phyloP scores from a whole-genome alignment of 2,888 invertebrate genomes.

The Cordylochernes scorpioides region DNA sequence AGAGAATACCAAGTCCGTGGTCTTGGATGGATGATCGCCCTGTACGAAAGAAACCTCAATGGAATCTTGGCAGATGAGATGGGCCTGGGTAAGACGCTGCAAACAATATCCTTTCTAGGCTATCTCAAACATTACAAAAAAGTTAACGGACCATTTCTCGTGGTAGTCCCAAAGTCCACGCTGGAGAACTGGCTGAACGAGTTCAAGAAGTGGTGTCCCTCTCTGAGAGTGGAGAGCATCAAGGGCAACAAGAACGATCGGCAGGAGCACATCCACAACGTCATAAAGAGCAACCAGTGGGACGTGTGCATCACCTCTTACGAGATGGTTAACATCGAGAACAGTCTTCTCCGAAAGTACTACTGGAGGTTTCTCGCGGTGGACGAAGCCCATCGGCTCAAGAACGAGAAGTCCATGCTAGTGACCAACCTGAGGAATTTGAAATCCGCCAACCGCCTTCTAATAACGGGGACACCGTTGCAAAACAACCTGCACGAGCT shows the following conservation, averaged over 20 bases:
- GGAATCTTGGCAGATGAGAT: slow-evolving; percentile 98
- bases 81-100: slow-evolving; percentile 91
- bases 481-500: slow-evolving; percentile 96
- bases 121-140: slow-evolving; percentile 87
- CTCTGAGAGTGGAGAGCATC: slow-evolving; percentile 63
- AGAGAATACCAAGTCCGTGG: slow-evolving; percentile 93
- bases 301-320: slow-evolving; percentile 95
- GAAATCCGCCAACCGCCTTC: slow-evolving; percentile 74
- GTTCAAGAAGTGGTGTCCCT: slow-evolving; percentile 89
- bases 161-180: slow-evolving; percentile 95
- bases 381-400: slow-evolving; percentile 95
- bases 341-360: slow-evolving; percentile 86
- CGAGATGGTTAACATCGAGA: slow-evolving; percentile 92
- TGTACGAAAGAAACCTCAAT: slow-evolving; percentile 94
- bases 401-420: slow-evolving; percentile 94
- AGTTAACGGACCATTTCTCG: slow-evolving; percentile 80
- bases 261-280: slow-evolving; percentile 58
- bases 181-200: slow-evolving; percentile 95
- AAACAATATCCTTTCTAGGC: slow-evolving; percentile 85
- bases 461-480: slow-evolving; percentile 86
- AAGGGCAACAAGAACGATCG: slow-evolving; percentile 86
- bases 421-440: slow-evolving; percentile 88
- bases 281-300: slow-evolving; percentile 77
- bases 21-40: slow-evolving; percentile 95
- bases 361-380: slow-evolving; percentile 99